These are phyloP conservation scores for Sebastes trivittatus DNA, from an alignment of 2,797 vertebrate genomes.

Conservation along the genomic window DNA sequence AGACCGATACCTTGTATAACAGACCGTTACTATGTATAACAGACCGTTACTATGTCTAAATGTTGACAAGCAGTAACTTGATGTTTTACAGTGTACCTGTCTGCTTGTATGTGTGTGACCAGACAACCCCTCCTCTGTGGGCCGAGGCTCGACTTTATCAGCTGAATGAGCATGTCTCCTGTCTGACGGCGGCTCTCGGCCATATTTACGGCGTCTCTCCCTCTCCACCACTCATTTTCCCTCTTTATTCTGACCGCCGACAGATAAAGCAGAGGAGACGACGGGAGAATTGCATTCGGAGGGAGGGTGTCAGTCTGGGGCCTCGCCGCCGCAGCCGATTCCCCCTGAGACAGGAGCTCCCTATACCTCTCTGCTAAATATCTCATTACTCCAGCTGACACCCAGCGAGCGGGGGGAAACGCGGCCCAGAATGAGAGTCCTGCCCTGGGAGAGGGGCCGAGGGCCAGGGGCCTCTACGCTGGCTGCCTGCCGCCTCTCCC, in stretches of 20 bases:
- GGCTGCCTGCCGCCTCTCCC: neutral
- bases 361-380: constrained; percentile 68
- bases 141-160: constrained; percentile 47
- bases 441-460: constrained; percentile 41
- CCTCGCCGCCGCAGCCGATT: constrained; percentile 42
- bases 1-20: no score
- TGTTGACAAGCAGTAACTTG: neutral
- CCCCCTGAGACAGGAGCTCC: constrained; percentile 63
- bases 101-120: neutral
- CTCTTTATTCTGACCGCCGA: constrained; percentile 50
- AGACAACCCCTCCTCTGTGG: neutral
- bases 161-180: constrained; percentile 48
- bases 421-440: constrained; percentile 58
- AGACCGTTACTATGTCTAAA: no score
- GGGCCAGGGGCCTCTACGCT: constrained; percentile 2
- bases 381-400: constrained; percentile 77
- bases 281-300: constrained; percentile 64
- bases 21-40: no score
- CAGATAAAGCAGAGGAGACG: constrained; percentile 56
- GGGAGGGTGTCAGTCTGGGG: constrained; percentile 56
- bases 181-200: constrained; percentile 35
- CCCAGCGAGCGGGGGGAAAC: constrained; percentile 38
- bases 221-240: constrained; percentile 48
- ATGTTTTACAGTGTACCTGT: neutral
- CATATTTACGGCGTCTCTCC: constrained; percentile 56